Evolutionary conservation across 2,888 invertebrate genomes (phyloP).

Genomic region (Chloroclysta siterata): DNA sequence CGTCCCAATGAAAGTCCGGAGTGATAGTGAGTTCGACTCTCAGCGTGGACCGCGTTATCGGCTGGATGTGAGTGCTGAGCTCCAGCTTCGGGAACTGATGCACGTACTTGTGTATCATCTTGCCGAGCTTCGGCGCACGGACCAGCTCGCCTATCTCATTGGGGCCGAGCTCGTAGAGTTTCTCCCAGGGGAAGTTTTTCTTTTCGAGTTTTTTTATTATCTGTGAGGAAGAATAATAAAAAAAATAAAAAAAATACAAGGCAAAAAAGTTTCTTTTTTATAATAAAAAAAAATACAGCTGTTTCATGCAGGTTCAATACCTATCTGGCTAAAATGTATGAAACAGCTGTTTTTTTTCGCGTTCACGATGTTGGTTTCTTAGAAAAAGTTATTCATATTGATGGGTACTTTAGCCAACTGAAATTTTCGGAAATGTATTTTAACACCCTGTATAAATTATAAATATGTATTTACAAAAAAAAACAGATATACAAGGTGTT

Average conservation of each 20-base stretch:
- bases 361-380: too few species aligned
- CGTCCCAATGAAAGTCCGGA: slow-evolving; percentile 99
- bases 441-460: too few species aligned
- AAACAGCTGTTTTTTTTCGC: too few species aligned
- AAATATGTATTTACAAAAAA: too few species aligned
- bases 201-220: slow-evolving; percentile 98
- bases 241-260: neutral
- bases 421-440: too few species aligned
- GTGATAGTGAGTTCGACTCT: slow-evolving; percentile 98
- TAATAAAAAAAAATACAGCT: too few species aligned
- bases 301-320: too few species aligned
- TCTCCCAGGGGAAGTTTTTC: slow-evolving; percentile 97
- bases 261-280: neutral
- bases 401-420: too few species aligned
- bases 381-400: too few species aligned
- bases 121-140: slow-evolving; percentile 95
- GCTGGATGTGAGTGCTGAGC: slow-evolving; percentile 98
- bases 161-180: slow-evolving; percentile 97
- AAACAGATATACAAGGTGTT: too few species aligned
- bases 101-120: slow-evolving; percentile 97
- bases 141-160: slow-evolving; percentile 97
- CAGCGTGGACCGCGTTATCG: slow-evolving; percentile 96
- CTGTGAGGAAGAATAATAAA: slow-evolving; percentile 45
- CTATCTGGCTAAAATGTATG: too few species aligned
- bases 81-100: slow-evolving; percentile 99